Evolutionary conservation across 2,888 invertebrate species (phyloP), one percentile per base, ranked within the genome.

Genomic region (Drosophila parthenogenetica): DNA sequence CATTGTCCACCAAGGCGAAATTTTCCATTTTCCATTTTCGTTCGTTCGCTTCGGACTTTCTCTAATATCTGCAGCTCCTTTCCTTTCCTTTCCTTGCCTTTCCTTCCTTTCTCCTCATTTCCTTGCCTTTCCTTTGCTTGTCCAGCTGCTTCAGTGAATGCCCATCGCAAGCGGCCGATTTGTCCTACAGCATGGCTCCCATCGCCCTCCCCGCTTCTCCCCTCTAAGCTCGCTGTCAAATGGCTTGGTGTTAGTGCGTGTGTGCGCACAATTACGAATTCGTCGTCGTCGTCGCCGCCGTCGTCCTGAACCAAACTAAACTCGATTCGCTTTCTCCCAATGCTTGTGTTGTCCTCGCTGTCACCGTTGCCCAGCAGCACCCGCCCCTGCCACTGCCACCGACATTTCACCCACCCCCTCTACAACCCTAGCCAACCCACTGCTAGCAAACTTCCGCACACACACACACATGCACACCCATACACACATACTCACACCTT

Each of bases 21-120:
- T 87, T 83, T 83, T 88, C 88, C 77, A 85, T 87, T 83, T 83
- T 88, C 88, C 74, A 86, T 86, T 83, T 87, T 88, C 88, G 70
- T 79, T 84, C 81, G 70, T 64, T 70, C 62, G 69, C 25, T 43
- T 61, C 69, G 86, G 69, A 86, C 86, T 88, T 88, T 83, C 83
- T 86, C 88, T 88, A 77, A 79, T 82, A 79, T 86, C 86, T 79
- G 62, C 55, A 80, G 83, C 72, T 82, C 67, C 83, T 57, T 40
- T 86, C 35, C 35, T 35, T 35, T 35, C 11, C 35, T 29, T 29
- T 29, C 29, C 29, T 29, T 29, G 8, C 29, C 8, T 8, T 29
- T 8, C 8, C 29, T 7, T 29, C 29, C 29, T 29, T 29, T 29
- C 29, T 29, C 29, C 8, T 29, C 29, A 7, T 29, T 29, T 82